These are phyloP conservation scores for Candoia aspera DNA, from an alignment of 2,113 vertebrate genomes.

Conservation along the genomic window DNA sequence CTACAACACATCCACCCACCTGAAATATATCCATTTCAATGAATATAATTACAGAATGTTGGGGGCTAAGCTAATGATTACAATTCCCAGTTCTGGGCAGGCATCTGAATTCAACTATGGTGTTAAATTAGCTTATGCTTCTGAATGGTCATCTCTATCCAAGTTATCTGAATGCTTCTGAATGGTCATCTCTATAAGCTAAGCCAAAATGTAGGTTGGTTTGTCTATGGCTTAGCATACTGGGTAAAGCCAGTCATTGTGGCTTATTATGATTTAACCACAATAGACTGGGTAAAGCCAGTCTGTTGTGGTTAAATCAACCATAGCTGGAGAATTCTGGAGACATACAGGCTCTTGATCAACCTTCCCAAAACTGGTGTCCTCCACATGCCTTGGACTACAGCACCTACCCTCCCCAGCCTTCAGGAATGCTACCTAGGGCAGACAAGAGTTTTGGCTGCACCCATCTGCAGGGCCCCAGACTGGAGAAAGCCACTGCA, in stretches of 20 bases:
- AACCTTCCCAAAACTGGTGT: neutral
- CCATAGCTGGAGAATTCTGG: too few relatives aligned
- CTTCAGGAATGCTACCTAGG: neutral
- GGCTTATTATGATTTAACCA: too few relatives aligned
- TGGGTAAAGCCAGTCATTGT: too few relatives aligned
- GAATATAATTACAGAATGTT: neutral
- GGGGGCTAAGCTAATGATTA: neutral
- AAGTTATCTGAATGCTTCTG: neutral
- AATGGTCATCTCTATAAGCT: neutral
- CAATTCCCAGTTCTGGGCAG: neutral
- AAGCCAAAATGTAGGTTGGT: too few relatives aligned
- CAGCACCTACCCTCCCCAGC: neutral
- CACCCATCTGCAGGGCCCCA: neutral
- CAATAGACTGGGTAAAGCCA: too few relatives aligned
- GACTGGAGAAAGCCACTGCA: neutral
- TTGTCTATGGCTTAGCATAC: too few relatives aligned
- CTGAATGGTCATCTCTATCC: neutral
- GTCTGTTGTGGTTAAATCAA: too few relatives aligned
- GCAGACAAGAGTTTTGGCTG: neutral
- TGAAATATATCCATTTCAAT: neutral
- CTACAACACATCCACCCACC: neutral
- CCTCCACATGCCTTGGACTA: neutral
- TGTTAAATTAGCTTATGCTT: neutral
- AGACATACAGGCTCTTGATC: neutral
- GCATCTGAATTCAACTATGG: neutral